Conservation (phyloP, 2,113 vertebrate species). For the Psittacara wagleri region DNA sequence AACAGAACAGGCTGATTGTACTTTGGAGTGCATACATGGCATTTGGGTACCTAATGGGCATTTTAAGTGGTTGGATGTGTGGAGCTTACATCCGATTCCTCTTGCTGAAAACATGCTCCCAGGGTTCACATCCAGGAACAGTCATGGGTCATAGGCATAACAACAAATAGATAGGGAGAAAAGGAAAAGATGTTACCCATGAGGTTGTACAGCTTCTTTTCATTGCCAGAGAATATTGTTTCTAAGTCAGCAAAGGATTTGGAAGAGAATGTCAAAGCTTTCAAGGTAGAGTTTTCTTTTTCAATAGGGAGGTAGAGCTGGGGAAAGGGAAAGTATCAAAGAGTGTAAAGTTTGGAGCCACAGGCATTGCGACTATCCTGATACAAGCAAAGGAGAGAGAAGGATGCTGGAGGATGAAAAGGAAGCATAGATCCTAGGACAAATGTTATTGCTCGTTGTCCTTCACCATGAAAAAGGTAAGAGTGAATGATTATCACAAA, state of each 20-base stretch:
- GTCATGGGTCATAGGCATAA: background rate
- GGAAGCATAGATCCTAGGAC: background rate
- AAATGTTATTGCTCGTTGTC: background rate
- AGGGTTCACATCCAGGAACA: background rate
- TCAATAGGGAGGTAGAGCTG: background rate
- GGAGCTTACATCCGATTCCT: background rate
- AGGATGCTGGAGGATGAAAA: background rate
- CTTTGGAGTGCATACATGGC: background rate
- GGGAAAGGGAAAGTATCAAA: background rate
- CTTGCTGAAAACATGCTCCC: background rate
- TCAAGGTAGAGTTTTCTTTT: background rate
- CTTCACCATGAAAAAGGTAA: background rate
- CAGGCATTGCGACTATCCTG: background rate
- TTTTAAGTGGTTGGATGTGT: background rate
- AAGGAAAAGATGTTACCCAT: background rate
- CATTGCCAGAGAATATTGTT: background rate
- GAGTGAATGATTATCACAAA: background rate
- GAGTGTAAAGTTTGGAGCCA: background rate
- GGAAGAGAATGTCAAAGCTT: constrained; percentile 12
- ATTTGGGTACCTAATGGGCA: background rate
- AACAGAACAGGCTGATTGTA: background rate
- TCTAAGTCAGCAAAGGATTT: background rate
- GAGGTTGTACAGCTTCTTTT: background rate
- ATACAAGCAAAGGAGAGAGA: background rate
- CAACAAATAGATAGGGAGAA: background rate